Conservation (phyloP, 2,888 invertebrate genomes). For the Torymus texanus region DNA sequence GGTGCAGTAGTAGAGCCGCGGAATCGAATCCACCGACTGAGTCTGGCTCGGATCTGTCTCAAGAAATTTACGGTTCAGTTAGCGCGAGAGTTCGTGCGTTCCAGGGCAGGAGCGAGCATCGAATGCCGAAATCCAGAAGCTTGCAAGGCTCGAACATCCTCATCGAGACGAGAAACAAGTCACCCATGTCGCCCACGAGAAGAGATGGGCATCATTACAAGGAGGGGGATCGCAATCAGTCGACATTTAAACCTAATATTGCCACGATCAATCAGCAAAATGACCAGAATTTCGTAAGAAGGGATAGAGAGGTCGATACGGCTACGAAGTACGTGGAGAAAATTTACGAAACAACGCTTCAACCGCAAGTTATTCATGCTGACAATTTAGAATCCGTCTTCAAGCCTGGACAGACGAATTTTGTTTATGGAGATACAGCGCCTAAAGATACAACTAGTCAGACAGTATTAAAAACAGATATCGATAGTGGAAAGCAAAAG, state of each 20-base stretch:
- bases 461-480: neutral
- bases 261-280: constrained; percentile 57
- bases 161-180: constrained; percentile 60
- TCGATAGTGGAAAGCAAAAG: neutral
- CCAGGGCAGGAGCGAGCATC: constrained; percentile 60
- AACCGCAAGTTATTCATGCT: constrained; percentile 68
- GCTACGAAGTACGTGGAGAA: constrained; percentile 62
- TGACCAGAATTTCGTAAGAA: constrained; percentile 58
- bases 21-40: constrained; percentile 33
- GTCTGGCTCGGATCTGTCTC: constrained; percentile 33
- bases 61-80: constrained; percentile 59
- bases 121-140: constrained; percentile 54
- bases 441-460: constrained; percentile 12
- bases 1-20: neutral
- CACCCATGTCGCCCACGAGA: constrained; percentile 62
- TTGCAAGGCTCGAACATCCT: constrained; percentile 45
- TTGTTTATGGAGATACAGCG: constrained; percentile 65
- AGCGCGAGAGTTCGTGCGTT: constrained; percentile 59
- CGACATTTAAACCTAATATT: constrained; percentile 66
- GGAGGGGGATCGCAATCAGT: constrained; percentile 59
- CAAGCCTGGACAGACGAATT: constrained; percentile 62
- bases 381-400: constrained; percentile 67
- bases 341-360: constrained; percentile 67
- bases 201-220: constrained; percentile 66
- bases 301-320: constrained; percentile 46